Percentiles rank a stretch among this genome's conserved stretches.
Conservation (phyloP, 1,140 invertebrate genomes). For the Drosophila bocki region DNA sequence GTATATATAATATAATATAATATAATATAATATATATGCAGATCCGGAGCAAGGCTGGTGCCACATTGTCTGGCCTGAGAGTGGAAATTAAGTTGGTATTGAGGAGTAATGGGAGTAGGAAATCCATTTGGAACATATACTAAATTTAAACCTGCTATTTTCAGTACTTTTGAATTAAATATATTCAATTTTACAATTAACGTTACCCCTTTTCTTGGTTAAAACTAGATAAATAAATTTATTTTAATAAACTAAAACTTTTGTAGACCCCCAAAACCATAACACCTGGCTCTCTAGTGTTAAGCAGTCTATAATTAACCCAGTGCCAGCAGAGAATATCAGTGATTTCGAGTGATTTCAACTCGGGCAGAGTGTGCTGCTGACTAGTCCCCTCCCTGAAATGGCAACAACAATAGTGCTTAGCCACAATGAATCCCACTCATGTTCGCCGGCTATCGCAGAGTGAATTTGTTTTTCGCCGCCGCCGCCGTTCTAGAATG, state of each 20-base stretch:
- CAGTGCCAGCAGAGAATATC: neutral
- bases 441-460: neutral
- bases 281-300: neutral
- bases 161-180: no score
- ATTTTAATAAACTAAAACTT: no score
- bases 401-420: neutral
- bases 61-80: constrained; percentile 55
- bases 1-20: constrained; percentile 30
- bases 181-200: neutral
- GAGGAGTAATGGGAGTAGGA: neutral
- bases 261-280: neutral
- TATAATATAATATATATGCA: constrained; percentile 21
- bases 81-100: constrained; percentile 10
- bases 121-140: neutral
- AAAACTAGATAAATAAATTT: neutral
- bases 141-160: neutral
- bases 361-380: neutral
- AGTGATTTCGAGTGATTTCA: neutral
- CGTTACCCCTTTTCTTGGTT: neutral
- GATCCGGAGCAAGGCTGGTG: constrained; percentile 28
- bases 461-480: neutral
- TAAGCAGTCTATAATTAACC: constrained; percentile 5
- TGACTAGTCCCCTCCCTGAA: neutral
- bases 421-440: constrained; percentile 7
- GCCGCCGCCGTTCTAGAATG: constrained; percentile 1